Evolutionary conservation across 2,888 invertebrate species (phyloP).

Genomic region (Miltochrista miniata): DNA sequence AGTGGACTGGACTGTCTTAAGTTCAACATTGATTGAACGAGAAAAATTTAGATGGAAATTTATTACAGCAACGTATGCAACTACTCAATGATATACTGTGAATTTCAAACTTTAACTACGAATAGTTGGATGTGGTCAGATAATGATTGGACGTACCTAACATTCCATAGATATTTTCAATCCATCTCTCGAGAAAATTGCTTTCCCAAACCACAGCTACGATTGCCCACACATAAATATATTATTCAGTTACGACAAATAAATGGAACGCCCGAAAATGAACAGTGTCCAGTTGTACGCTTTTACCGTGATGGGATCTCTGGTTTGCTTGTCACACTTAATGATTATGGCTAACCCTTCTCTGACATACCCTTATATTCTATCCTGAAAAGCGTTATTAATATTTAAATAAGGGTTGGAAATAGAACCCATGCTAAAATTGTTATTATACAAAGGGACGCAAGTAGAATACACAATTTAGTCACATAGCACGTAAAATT

Average conservation of each 20-base stretch:
- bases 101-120: too few relatives aligned
- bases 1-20: too few relatives aligned
- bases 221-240: background rate
- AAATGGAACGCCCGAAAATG: background rate
- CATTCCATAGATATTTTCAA: too few relatives aligned
- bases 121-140: too few relatives aligned
- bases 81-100: too few relatives aligned
- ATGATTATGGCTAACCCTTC: constrained; percentile 8
- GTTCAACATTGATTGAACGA: too few relatives aligned
- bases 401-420: constrained; percentile 2
- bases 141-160: too few relatives aligned
- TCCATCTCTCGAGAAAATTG: background rate
- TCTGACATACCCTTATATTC: constrained; percentile 1
- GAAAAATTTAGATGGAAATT: too few relatives aligned
- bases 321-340: constrained; percentile 1
- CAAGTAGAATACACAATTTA: background rate
- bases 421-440: constrained; percentile 15
- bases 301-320: constrained; percentile 7
- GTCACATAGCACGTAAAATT: background rate
- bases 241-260: background rate
- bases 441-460: constrained; percentile 1
- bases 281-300: background rate
- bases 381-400: constrained; percentile 4
- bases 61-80: too few relatives aligned
- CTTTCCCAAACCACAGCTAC: background rate